These are phyloP conservation scores for Philereme transversata DNA, from an alignment of 2,888 invertebrate species.

Conservation along the genomic window DNA sequence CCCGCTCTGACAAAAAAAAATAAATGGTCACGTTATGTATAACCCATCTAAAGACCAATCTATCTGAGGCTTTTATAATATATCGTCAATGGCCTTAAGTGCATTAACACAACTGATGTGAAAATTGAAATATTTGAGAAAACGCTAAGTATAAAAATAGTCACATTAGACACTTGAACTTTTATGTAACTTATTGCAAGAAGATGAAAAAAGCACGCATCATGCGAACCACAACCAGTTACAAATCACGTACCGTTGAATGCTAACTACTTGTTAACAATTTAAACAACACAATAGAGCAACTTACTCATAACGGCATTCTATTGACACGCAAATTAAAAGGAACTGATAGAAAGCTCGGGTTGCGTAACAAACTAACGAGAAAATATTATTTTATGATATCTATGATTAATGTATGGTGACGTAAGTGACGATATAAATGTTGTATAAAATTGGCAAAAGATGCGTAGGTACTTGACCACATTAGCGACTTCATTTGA, in stretches of 20 bases:
- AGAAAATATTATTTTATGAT: constrained; percentile 37
- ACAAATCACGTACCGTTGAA: constrained; percentile 21
- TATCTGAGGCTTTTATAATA: too few relatives aligned
- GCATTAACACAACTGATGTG: too few relatives aligned
- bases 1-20: too few relatives aligned
- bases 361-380: constrained; percentile 31
- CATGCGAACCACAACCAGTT: constrained; percentile 10
- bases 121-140: too few relatives aligned
- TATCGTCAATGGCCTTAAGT: too few relatives aligned
- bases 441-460: constrained; percentile 41
- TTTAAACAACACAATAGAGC: constrained; percentile 35
- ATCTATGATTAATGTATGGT: constrained; percentile 32
- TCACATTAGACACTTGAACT: not conserved
- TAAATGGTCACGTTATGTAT: too few relatives aligned
- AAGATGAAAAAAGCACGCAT: constrained; percentile 15
- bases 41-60: too few relatives aligned
- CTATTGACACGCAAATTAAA: constrained; percentile 41
- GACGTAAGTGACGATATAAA: constrained; percentile 44
- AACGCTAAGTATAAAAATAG: too few relatives aligned
- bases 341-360: constrained; percentile 44
- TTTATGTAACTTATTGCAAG: not conserved
- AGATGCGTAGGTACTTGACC: constrained; percentile 24
- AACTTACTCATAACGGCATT: constrained; percentile 36
- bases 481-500: not conserved
- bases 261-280: constrained; percentile 33